phyloP scores from a whole-genome alignment of 2,797 vertebrate genomes.

The Chlorospingus flavigularis region DNA sequence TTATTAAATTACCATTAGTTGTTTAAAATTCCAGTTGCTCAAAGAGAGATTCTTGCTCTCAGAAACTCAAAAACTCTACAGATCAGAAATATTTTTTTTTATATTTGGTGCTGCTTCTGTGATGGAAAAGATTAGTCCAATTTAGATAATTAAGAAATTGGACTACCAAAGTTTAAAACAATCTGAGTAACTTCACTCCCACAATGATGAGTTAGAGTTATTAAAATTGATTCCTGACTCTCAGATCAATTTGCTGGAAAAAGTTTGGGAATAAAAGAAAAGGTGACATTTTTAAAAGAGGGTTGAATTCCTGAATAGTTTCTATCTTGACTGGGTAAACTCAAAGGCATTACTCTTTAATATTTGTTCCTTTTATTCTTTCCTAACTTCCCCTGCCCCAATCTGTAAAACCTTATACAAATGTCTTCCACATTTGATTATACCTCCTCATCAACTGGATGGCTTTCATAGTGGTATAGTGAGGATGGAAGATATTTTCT shows the following conservation, averaged over 20 bases:
- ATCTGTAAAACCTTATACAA: background rate
- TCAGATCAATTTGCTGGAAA: background rate
- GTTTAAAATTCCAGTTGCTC: background rate
- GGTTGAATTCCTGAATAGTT: background rate
- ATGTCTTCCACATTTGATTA: background rate
- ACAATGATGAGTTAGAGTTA: background rate
- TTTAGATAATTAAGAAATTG: background rate
- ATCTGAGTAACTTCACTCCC: background rate
- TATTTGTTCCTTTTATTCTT: background rate
- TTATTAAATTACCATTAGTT: background rate
- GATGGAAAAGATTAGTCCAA: background rate
- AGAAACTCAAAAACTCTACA: background rate
- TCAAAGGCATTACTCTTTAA: background rate
- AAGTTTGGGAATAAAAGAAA: background rate
- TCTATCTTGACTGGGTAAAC: background rate
- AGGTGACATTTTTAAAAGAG: background rate
- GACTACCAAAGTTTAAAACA: background rate
- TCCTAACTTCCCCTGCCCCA: background rate
- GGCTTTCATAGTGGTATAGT: background rate
- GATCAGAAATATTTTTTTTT: background rate
- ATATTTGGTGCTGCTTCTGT: background rate
- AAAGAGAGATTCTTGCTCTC: background rate
- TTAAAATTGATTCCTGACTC: background rate
- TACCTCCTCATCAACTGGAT: background rate
- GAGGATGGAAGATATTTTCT: background rate